These are phyloP conservation scores for Liasis olivaceus DNA, from an alignment of 2,797 vertebrate genomes.

Conservation along the genomic window DNA sequence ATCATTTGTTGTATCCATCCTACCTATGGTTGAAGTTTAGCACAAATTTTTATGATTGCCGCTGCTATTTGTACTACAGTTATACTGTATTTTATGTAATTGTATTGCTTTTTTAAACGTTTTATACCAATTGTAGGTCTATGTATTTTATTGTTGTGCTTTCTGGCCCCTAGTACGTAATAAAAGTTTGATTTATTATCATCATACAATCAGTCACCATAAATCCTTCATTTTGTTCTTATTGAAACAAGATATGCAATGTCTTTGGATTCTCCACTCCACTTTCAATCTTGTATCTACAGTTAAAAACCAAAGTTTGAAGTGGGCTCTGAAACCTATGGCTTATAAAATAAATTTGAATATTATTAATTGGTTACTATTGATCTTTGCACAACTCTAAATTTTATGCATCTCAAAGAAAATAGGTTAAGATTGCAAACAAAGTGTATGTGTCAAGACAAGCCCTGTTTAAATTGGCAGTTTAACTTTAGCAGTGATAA, in stretches of 20 bases:
- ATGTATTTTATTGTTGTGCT: neutral
- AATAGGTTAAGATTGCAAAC: neutral
- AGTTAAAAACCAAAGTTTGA: neutral
- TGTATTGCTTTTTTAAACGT: neutral
- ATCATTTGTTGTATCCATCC: no score
- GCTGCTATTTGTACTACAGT: no score
- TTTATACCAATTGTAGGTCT: neutral
- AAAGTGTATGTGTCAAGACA: neutral
- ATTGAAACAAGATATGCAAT: neutral
- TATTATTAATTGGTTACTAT: neutral
- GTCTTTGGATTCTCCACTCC: neutral
- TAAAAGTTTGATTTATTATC: neutral
- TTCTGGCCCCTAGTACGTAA: neutral
- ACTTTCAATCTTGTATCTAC: neutral
- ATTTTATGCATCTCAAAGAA: neutral
- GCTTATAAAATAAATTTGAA: neutral
- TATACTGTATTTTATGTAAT: neutral
- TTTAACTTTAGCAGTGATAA: neutral
- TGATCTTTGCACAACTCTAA: neutral
- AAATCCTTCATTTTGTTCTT: slow-evolving; percentile 17
- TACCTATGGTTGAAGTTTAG: no score
- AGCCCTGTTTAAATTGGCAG: neutral
- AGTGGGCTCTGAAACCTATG: neutral
- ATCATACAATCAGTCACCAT: slow-evolving; percentile 4
- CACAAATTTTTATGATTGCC: no score